Evolutionary conservation across 2,888 invertebrate species (phyloP), one percentile per base, ranked within the genome.

Genomic region (Phlogophora meticulosa): DNA sequence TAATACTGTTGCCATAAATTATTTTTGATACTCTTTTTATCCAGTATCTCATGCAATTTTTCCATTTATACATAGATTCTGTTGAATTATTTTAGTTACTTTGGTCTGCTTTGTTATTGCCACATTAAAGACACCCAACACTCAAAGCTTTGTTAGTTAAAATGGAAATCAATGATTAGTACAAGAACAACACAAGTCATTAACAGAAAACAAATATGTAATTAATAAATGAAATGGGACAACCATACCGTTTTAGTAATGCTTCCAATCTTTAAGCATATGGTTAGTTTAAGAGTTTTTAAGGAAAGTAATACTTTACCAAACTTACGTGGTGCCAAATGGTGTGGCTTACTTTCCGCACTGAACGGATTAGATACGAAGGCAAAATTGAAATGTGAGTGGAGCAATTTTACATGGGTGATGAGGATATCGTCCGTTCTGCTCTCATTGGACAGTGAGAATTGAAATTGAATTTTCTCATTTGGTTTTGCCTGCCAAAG

Each of bases 401-500:
- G 90, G 0, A 85, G 85, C 32, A 92, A 70, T 36, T 89, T 82
- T 28, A 90, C 72, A 7, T 85, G 87, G 4, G 85, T 72, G 2
- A 92, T 63, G 4, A 80, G 10, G 9, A 92, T 59, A 38, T 87
- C 78, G 13, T 90, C 85, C 7, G 79, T 87, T 22, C 75, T 84
- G 77, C 84, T 84, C 34, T 89, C 86, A 82, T 93, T 93, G 9
- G 40, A 71, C 1, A 93, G 68, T 17, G 55, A 72, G 67, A 91
- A 93, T 51, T 74, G 67, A 70, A 91, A 92, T 49, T 78, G 81
- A 0, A 90, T 86, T 62, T 67, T 70, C 61, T 92, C 90, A 42
- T 82, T 79, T 2, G 93, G 93, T 77, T 88, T 91, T 1, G 84
- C 87, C 93, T 93, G 79, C 42, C 83, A 83, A 78, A 56, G 55